These are phyloP conservation scores for Daboia siamensis DNA, from an alignment of 2,113 vertebrate genomes.

Conservation along the genomic window DNA sequence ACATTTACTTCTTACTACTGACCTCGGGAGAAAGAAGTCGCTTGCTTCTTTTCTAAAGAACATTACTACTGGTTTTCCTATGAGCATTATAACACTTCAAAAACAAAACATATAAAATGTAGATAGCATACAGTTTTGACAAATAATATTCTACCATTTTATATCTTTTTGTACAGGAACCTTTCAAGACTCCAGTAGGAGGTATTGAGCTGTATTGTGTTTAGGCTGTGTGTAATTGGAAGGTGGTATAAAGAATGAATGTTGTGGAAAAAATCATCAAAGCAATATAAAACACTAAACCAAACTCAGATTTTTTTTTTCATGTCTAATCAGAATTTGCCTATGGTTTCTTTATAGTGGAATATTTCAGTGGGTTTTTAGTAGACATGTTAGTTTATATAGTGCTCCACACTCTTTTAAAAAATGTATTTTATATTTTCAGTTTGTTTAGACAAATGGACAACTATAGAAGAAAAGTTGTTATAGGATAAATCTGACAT, in stretches of 20 bases:
- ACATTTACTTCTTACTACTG: not conserved
- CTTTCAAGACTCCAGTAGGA: not conserved
- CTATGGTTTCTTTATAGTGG: not conserved
- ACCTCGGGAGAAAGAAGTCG: not conserved
- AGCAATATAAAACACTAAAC: not conserved
- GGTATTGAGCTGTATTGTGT: not conserved
- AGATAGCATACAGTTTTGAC: not conserved
- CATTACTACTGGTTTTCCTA: not conserved
- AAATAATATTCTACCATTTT: not conserved
- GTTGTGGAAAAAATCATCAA: not conserved
- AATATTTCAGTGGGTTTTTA: not conserved
- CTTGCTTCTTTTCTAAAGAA: not conserved
- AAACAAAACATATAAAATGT: accelerated
- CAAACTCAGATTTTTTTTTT: not conserved
- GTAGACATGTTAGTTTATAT: not conserved
- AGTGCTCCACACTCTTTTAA: no score
- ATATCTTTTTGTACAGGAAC: not conserved
- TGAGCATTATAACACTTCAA: accelerated
- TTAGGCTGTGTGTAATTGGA: not conserved
- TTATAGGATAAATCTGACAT: not conserved
- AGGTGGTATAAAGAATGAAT: not conserved
- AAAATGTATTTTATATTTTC: not conserved
- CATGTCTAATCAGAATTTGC: not conserved
- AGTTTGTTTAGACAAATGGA: not conserved
- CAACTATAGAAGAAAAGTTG: slow-evolving; percentile 1